Percentiles rank a stretch among this genome's conserved stretches.
phyloP scores from a whole-genome alignment of 2,888 invertebrate genomes.

The Polymixis flavicincta region DNA sequence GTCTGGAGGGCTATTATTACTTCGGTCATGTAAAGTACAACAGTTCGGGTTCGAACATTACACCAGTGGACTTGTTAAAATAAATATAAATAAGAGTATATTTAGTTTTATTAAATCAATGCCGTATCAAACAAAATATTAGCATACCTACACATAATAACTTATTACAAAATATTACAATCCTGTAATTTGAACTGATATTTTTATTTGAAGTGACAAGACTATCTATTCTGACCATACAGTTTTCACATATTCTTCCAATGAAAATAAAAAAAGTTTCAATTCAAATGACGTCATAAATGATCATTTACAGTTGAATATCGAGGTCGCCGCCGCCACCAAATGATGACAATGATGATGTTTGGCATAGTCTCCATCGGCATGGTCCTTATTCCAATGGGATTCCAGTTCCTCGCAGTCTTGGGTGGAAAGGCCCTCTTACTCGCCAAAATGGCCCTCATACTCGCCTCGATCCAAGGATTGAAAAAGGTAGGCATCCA shows the following conservation, averaged over 20 bases:
- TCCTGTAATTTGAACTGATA: not conserved
- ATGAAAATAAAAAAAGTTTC: not conserved
- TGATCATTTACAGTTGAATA: conserved; percentile 78
- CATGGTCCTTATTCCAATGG: conserved; percentile 94
- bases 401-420: conserved; percentile 95
- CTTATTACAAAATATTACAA: not conserved
- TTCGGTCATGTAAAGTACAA: not conserved
- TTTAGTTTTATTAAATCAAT: not conserved
- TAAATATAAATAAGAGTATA: too few species aligned
- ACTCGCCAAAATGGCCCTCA: conserved; percentile 95
- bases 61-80: not conserved
- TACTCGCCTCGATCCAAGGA: conserved; percentile 95
- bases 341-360: conserved; percentile 94
- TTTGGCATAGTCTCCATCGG: conserved; percentile 94
- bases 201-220: not conserved
- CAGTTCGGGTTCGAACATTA: not conserved
- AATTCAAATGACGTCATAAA: not conserved
- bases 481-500: conserved; percentile 92
- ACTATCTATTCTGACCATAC: not conserved
- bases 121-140: not conserved
- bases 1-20: not conserved
- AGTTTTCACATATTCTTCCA: not conserved
- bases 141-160: not conserved
- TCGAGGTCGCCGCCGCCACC: conserved; percentile 91
- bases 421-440: conserved; percentile 95